Base-by-base conservation (phyloP, 2,797 vertebrate species). In the Acanthurus lineatus region DNA sequence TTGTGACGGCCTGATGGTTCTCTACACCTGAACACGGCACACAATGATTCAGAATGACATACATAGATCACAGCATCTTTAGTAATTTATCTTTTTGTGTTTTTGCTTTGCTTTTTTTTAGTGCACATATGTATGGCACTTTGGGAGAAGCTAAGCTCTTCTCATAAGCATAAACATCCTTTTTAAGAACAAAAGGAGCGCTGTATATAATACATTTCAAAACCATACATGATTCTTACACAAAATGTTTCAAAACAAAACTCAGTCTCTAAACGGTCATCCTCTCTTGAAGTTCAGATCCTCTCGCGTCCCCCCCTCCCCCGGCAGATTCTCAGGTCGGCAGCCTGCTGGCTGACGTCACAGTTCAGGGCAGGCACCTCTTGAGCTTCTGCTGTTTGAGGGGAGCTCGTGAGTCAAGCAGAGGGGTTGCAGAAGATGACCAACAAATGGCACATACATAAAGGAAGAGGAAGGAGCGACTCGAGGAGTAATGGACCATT, bases 11-110 rank as follows among this genome's bases (percentile, higher is more conserved):
- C 84, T 82, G 64, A 80, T 86, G 88, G 80, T 87, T 93, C 86
- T 89, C 79, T 91, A 91, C 81, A 91, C 76, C 84, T 85, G 77
- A 90, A 87, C 88, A 93, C 87, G 68, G 91, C 91, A 91, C 91
- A 91, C 90, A 20, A 93, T 91, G 90, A 92, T 91, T 92, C 83
- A 83, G 88, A 88, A 86, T 92, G 92, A 93, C 85, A 48, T 91
- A 93, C 93, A 92, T 88, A 92, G 90, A 95, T 96, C 94, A 96
- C 95, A 95, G 95, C 95, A 95, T 96, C 92, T 92, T 95, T 91
- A 93, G 93, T 94, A 88, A 86, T 92, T 92, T 49, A 77, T 89
- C 81, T 86, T 93, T 88, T 90, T 66, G 64, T 86, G 76, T 91
- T 89, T 93, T 94, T 91, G 86, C 86, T 90, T 93, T 88, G 88